Base-by-base conservation (phyloP, 2,888 invertebrate species). In the Loripinus fragilis region DNA sequence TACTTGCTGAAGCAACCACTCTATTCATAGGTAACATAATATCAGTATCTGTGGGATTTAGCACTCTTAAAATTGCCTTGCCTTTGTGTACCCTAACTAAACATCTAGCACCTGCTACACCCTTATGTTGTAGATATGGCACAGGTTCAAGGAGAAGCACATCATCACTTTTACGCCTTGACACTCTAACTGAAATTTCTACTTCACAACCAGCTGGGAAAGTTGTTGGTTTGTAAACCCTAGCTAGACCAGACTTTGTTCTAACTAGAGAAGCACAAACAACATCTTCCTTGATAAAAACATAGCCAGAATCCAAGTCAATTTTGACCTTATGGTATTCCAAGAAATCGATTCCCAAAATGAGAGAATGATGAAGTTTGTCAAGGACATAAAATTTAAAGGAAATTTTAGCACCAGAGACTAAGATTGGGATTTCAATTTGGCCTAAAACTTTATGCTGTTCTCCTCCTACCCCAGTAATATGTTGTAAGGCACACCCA, bases 301-400 rank as follows among this genome's bases (percentile, higher is more conserved):
- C 10, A 1, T 60, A 17, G 38, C 30, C 45, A 17, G 38, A 10
- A 1, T 74, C 67, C 52, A 74, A 77, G 52, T 83, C 67, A 50
- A 80, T 67, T 5, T 67, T 65, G 2, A 78, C 82, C 70, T 74
- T 70, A 50, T 82, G 66, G 20, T 38, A 38, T 50, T 55, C 48
- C 50, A 85, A 45, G 60, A 85, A 84, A 52, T 84, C 84, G 30
- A 75, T 38, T 0, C 84, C 84, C 41, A 84, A 50, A 48, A 85
- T 85, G 3, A 80, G 25, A 8, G 74, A 64, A 23, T 80, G 80
- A 35, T 77, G 79, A 30, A 80, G 50, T 2, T 50, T 48, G 12
- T 74, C 48, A 45, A 80, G 17, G 33, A 80, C 67, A 65, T 73
- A 72, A 33, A 64, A 38, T 10, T 28, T 66, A n/a, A 64, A 38